phyloP scores from a whole-genome alignment of 2,888 invertebrate genomes.

The Lagria hirta region DNA sequence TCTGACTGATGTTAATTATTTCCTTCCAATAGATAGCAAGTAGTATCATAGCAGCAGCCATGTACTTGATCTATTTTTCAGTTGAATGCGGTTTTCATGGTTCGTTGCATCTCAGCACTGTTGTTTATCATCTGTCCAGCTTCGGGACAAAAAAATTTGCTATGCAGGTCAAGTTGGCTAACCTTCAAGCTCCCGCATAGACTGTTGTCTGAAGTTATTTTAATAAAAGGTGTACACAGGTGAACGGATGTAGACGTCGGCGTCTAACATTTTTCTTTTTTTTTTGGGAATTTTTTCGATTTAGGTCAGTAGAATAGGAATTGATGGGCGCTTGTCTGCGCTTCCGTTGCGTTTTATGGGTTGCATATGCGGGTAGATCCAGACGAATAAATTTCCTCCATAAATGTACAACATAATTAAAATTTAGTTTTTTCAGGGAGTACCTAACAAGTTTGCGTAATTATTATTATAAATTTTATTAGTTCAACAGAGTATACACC shows the following conservation, averaged over 20 bases:
- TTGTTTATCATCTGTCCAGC: conserved; percentile 19
- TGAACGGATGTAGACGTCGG: conserved; percentile 15
- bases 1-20: conserved; percentile 9
- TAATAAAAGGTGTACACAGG: conserved; percentile 8
- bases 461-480: too few relatives aligned
- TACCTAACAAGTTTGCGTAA: too few relatives aligned
- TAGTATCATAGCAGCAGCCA: conserved; percentile 21
- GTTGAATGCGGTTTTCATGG: conserved; percentile 28
- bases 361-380: too few relatives aligned
- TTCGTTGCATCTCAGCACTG: conserved; percentile 20
- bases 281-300: conserved; percentile 13
- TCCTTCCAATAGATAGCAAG: conserved; percentile 13
- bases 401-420: too few relatives aligned
- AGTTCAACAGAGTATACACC: too few relatives aligned
- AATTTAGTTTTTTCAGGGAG: too few relatives aligned
- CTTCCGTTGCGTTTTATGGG: conserved; percentile 24
- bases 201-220: conserved; percentile 11
- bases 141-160: conserved; percentile 10
- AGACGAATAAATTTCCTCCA: too few relatives aligned
- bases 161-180: conserved; percentile 20
- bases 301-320: conserved; percentile 23
- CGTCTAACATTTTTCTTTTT: neutral
- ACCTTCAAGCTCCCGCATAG: conserved; percentile 15
- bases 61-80: conserved; percentile 36
- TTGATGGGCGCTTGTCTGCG: conserved; percentile 23